Base-by-base conservation (phyloP, 2,888 invertebrate species). In the Caenorhabditis wallacei region DNA sequence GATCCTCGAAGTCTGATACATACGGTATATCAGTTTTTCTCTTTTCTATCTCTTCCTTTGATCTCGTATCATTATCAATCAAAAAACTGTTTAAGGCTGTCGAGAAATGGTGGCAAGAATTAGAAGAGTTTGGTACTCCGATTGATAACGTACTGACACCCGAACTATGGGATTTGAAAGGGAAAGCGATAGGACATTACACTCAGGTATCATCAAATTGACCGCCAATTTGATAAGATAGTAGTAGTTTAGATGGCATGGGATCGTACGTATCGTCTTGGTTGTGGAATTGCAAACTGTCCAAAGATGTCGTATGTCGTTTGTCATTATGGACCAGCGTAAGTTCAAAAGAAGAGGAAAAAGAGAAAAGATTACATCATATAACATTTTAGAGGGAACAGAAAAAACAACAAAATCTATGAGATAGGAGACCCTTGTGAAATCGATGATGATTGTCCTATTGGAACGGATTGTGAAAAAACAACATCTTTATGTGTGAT, bases 41-140 rank as follows among this genome's bases (percentile, higher is more conserved):
- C 40, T 46, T n/a, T 56, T 46, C 43, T 30, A 35, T 69, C n/a
- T 79, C 43, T 78, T 56, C 46, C 20, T 71, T 66, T 64, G 64
- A 66, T 30, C 51, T 68, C 37, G 51, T 69, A 30, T 56, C 56
- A 37, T 24, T 13, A 69, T 57, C 66, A 57, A 69, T 63, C 64
- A 63, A 68, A 63, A 63, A 74, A 57, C 48, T 63, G 11, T 24
- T 79, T 79, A 54, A 86, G 86, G 84, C 83, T 20, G 80, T 84
- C 69, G 86, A 86, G 53, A 86, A 86, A 76, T 86, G 86, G 86
- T 86, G 86, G 86, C 84, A 86, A 59, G 86, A 86, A 61, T 61
- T 86, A 54, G 86, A 84, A 70, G 84, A 86, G 74, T 84, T 84
- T 35, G 86, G 86, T 24, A 78, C 81, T 16, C 86, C 86, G 10